Conservation (phyloP, 2,888 invertebrate species). For the Xanthorhoe spadicearia region DNA sequence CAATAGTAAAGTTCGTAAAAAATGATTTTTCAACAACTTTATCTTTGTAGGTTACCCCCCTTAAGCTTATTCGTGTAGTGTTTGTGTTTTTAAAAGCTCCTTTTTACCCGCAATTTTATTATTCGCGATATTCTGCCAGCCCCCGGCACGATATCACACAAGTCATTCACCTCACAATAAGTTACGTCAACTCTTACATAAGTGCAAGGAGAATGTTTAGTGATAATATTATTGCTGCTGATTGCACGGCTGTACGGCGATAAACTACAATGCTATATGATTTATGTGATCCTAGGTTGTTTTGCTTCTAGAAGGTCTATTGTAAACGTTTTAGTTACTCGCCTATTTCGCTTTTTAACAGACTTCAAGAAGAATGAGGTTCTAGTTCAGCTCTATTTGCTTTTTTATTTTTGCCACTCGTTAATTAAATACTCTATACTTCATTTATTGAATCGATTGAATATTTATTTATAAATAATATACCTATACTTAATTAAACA, state of each 20-base stretch:
- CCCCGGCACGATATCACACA: conserved; percentile 23
- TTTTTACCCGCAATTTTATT: not conserved
- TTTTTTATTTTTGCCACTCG: too few species aligned
- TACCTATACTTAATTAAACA: too few species aligned
- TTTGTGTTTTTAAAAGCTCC: not conserved
- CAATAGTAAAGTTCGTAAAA: not conserved
- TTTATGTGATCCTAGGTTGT: conserved; percentile 8
- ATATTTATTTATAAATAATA: too few species aligned
- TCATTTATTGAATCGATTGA: too few species aligned
- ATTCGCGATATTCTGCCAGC: conserved; percentile 14
- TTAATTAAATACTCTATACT: too few species aligned
- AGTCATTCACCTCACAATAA: conserved; percentile 39
- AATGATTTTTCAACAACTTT: not conserved
- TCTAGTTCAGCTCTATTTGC: too few species aligned
- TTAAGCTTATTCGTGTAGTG: not conserved
- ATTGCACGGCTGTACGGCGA: conserved; percentile 19
- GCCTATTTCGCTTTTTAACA: too few species aligned
- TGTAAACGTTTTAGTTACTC: too few species aligned
- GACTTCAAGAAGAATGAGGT: too few species aligned
- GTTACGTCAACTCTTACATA: conserved; percentile 38
- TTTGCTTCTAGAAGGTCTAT: not conserved
- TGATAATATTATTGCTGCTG: conserved; percentile 33
- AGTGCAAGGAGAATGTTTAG: conserved; percentile 33
- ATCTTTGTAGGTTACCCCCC: not conserved
- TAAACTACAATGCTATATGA: conserved; percentile 20